Base-by-base conservation (phyloP, 2,797 vertebrate species). In the Ctenosaura bakeri region DNA sequence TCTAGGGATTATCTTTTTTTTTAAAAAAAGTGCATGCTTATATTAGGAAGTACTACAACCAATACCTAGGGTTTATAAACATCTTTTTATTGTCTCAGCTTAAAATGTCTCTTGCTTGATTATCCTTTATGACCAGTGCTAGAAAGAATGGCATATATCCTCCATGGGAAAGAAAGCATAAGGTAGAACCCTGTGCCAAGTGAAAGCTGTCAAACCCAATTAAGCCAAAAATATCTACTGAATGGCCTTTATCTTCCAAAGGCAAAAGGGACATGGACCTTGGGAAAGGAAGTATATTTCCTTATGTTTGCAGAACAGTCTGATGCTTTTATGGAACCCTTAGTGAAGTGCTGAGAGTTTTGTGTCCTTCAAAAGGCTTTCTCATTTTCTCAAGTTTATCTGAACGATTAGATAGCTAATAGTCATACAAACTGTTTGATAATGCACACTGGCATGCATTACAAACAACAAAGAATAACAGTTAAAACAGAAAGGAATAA, bases 381-480 rank as follows among this genome's bases (percentile, higher is more conserved):
- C 52, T 42, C 32, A 66, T 66, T 6, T 52, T 50, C 24, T 84
- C 56, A 24, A 32, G 32, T 54, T 52, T 54, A 77, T 42, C 0
- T 83, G 71, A 56, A 54, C 9, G 42, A 52, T 50, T 64, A 76
- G 20, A 76, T 24, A 52, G 52, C 52, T 52, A 38, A 38, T 42
- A 35, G 32, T 0, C 3, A 35, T 89, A 89, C 22, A 89, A 78
- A 78, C 54, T 13, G 16, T 35, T 66, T 35, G 22, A 38, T 35
- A 78, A 20, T 76, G 56, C 46, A 83, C 54, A 64, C 59, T 66
- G 46, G 64, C 29, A 52, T 52, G 9, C 14, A n/a, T n/a, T n/a
- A n/a, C n/a, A n/a, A n/a, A n/a, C n/a, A 78, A 8, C 26, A 74
- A 26, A 77, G 89, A 92, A 94, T 86, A 92, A 92, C 56, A 76